Evolutionary conservation across 2,797 vertebrate species (phyloP).

Genomic region (Gambelia wislizenii): DNA sequence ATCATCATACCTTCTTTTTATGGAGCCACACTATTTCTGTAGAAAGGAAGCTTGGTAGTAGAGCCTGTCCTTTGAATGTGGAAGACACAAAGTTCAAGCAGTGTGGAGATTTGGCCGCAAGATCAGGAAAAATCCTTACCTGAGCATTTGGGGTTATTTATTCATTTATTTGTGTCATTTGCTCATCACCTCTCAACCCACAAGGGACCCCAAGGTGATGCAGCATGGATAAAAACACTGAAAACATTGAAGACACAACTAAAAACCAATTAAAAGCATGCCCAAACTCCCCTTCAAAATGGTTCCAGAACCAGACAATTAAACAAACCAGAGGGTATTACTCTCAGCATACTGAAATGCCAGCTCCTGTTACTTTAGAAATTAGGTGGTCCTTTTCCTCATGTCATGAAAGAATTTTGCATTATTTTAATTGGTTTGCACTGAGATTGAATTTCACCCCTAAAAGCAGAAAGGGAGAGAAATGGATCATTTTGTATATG

Average conservation of each 20-base stretch:
- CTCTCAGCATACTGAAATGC: background rate
- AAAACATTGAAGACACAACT: too few relatives aligned
- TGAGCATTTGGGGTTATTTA: too few relatives aligned
- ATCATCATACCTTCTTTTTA: background rate
- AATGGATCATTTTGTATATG: constrained; percentile 49
- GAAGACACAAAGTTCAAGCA: background rate
- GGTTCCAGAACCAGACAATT: too few relatives aligned
- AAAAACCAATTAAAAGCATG: too few relatives aligned
- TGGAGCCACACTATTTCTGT: background rate
- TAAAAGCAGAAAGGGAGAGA: constrained; percentile 43
- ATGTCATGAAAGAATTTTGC: constrained; percentile 47
- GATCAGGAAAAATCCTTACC: background rate
- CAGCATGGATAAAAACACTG: too few relatives aligned
- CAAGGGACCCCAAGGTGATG: too few relatives aligned
- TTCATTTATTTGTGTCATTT: too few relatives aligned
- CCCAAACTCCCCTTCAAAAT: too few relatives aligned
- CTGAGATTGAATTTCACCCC: constrained; percentile 42
- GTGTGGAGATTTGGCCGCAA: background rate
- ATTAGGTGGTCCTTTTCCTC: background rate
- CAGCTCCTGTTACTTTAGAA: background rate
- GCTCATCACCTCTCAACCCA: too few relatives aligned
- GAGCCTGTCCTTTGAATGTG: background rate
- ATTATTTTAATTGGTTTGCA: constrained; percentile 48
- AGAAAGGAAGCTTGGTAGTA: background rate
- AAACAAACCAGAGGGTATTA: background rate